A percentile compares a stretch with the other conserved stretches of the same genome.
phyloP scores from a whole-genome alignment of 2,797 vertebrate genomes.

The Sebastes alutus region DNA sequence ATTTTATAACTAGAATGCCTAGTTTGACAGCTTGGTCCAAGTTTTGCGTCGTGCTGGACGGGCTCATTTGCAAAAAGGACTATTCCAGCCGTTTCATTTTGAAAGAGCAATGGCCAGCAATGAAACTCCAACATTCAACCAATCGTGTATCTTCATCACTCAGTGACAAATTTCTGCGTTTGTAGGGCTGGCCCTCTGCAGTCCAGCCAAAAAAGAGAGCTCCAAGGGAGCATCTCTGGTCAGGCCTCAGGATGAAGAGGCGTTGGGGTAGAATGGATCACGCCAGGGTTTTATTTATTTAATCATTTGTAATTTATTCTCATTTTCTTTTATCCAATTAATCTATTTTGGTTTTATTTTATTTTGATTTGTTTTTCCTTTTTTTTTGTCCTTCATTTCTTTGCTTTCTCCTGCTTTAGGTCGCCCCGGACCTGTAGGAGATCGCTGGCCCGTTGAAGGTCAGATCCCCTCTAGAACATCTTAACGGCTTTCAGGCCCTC shows the following conservation, averaged over 20 bases:
- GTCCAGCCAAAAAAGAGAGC: too few relatives aligned
- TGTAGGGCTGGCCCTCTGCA: too few relatives aligned
- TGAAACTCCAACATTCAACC: too few relatives aligned
- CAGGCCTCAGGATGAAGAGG: neutral
- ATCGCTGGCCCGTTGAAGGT: neutral
- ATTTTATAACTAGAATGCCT: too few relatives aligned
- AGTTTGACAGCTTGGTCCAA: too few relatives aligned
- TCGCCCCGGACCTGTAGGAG: neutral
- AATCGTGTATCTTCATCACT: too few relatives aligned
- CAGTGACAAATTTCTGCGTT: too few relatives aligned
- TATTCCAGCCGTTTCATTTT: too few relatives aligned
- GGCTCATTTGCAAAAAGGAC: too few relatives aligned
- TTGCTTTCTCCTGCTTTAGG: neutral
- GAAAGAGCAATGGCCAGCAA: too few relatives aligned
- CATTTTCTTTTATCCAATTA: neutral
- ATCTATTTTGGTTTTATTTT: neutral
- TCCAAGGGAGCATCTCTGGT: neutral
- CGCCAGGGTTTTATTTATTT: neutral
- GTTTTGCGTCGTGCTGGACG: too few relatives aligned
- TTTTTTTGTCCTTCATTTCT: neutral
- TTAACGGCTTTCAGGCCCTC: neutral
- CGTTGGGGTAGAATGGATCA: neutral
- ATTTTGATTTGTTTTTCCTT: neutral
- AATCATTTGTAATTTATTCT: neutral
- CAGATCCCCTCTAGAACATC: neutral